These are phyloP conservation scores for Pollenia amentaria DNA, from an alignment of 2,888 invertebrate species.

Conservation along the genomic window DNA sequence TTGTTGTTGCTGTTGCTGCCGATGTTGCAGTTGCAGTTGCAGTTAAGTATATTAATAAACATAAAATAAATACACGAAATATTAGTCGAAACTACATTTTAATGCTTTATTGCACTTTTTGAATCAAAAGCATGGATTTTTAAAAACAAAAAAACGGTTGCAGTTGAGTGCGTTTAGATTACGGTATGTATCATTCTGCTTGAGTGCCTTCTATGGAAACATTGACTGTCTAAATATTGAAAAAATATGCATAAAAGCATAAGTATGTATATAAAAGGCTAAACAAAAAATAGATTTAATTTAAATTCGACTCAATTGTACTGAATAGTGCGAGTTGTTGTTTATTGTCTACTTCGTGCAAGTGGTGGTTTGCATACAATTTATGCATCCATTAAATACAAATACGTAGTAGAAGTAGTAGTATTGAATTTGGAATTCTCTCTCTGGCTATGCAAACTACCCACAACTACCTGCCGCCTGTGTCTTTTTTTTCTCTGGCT, in stretches of 20 bases:
- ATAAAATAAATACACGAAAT: conserved; percentile 43
- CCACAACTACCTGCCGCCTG: conserved; percentile 63
- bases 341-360: conserved; percentile 37
- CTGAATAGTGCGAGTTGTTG: conserved; percentile 16
- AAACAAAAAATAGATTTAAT: conserved; percentile 14
- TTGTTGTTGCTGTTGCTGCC: conserved; percentile 12
- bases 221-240: conserved; percentile 20
- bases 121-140: conserved; percentile 45
- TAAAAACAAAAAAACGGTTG: conserved; percentile 46
- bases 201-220: conserved; percentile 64
- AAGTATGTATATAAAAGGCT: no score
- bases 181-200: conserved; percentile 67
- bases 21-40: conserved; percentile 2
- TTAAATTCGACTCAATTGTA: conserved; percentile 57
- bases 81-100: conserved; percentile 31
- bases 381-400: conserved; percentile 44
- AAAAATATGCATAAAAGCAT: neutral
- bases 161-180: conserved; percentile 65
- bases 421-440: neutral
- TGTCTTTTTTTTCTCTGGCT: conserved; percentile 32
- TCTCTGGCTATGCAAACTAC: conserved; percentile 40
- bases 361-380: conserved; percentile 63
- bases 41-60: conserved; percentile 44
- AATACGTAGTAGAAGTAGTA: neutral
- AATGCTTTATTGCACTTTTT: conserved; percentile 65